A percentile compares a stretch with the other conserved stretches of the same genome.
These are phyloP conservation scores for Agonopterix arenella DNA, from an alignment of 2,888 invertebrate species.

Conservation along the genomic window DNA sequence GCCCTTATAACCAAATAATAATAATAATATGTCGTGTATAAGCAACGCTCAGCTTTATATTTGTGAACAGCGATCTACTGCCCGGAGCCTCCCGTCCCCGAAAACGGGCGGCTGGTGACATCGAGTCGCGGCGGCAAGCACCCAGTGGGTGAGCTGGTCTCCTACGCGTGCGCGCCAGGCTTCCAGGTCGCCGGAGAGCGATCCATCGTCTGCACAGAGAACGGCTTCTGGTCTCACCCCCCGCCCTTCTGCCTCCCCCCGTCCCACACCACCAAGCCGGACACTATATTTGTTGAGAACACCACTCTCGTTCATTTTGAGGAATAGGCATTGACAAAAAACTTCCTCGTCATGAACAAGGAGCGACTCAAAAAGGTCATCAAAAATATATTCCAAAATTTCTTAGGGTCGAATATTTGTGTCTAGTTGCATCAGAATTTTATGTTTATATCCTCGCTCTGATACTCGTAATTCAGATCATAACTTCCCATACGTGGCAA, in stretches of 20 bases:
- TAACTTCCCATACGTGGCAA: too few relatives aligned
- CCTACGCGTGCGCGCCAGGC: conserved; percentile 76
- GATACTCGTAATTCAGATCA: too few relatives aligned
- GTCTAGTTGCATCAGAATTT: too few relatives aligned
- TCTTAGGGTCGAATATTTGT: too few relatives aligned
- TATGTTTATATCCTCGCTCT: too few relatives aligned
- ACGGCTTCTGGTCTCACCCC: conserved; percentile 92
- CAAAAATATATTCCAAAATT: too few relatives aligned
- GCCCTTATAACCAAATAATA: too few relatives aligned
- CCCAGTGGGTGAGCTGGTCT: conserved; percentile 87
- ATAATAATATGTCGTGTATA: too few relatives aligned
- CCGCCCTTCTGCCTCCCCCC: conserved; percentile 84
- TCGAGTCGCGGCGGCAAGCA: conserved; percentile 74
- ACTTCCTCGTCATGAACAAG: too few relatives aligned
- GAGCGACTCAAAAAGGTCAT: too few relatives aligned
- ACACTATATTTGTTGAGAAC: conserved; percentile 60
- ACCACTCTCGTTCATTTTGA: conserved; percentile 57
- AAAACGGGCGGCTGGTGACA: conserved; percentile 76
- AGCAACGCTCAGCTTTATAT: neutral
- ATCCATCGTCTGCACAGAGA: conserved; percentile 91
- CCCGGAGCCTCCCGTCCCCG: conserved; percentile 83
- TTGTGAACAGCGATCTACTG: conserved; percentile 85
- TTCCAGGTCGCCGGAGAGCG: conserved; percentile 80
- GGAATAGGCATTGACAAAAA: conserved; percentile 13
- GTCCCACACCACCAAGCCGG: conserved; percentile 43